Percentiles rank a stretch among this genome's conserved stretches.
phyloP scores from a whole-genome alignment of 2,888 invertebrate species.

The Synanthedon formicaeformis region DNA sequence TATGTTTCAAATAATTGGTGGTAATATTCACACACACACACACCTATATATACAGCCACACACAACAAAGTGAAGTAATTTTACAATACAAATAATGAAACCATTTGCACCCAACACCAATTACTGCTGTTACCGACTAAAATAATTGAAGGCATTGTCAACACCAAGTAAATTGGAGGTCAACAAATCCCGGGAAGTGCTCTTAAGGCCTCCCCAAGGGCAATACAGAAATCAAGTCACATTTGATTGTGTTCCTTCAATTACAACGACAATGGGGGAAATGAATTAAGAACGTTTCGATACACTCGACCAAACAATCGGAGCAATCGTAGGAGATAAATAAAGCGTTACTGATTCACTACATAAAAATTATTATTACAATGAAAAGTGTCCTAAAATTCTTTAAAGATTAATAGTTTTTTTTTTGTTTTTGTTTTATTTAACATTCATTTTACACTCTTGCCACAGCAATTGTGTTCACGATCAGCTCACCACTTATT shows the following conservation, averaged over 20 bases:
- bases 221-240: conserved; percentile 12
- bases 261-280: conserved; percentile 14
- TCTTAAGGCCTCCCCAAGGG: background rate
- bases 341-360: conserved; percentile 24
- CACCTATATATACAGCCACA: too few relatives aligned
- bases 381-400: background rate
- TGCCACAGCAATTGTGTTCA: too few relatives aligned
- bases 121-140: background rate
- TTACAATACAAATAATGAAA: too few relatives aligned
- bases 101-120: background rate
- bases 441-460: too few relatives aligned
- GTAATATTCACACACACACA: too few relatives aligned
- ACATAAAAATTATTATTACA: conserved; percentile 18
- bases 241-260: conserved; percentile 20
- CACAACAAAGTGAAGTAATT: too few relatives aligned
- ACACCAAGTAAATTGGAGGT: conserved; percentile 3
- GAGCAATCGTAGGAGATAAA: conserved; percentile 24
- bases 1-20: too few relatives aligned
- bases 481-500: too few relatives aligned
- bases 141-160: background rate
- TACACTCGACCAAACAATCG: conserved; percentile 21
- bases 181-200: background rate
- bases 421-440: too few relatives aligned
- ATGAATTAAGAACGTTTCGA: conserved; percentile 22
- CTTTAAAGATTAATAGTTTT: background rate